These are phyloP conservation scores for Rousettus leschenaultii DNA, from an alignment of 2,113 vertebrate species.

Conservation along the genomic window DNA sequence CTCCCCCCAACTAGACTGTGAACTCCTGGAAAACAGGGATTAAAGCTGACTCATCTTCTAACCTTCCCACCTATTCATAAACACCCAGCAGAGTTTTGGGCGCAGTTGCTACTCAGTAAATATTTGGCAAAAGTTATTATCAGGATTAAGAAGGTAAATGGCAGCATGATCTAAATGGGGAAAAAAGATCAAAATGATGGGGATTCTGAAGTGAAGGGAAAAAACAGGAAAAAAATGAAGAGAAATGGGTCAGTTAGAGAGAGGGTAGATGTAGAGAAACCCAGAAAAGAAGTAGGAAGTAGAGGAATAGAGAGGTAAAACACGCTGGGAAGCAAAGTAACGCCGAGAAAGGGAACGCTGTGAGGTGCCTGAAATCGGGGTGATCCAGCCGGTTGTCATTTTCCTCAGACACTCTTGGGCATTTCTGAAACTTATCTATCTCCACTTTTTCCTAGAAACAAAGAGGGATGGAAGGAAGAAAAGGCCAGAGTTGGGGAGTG, in stretches of 20 bases:
- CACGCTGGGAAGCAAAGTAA: not conserved
- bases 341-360: not conserved
- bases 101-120: not conserved
- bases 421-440: not conserved
- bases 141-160: not conserved
- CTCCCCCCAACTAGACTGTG: not conserved
- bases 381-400: not conserved
- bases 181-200: not conserved
- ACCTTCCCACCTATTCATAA: not conserved
- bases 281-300: not conserved
- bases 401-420: not conserved
- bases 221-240: not conserved
- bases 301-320: not conserved
- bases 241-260: not conserved
- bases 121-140: not conserved
- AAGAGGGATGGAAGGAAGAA: not conserved
- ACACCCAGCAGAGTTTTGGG: not conserved
- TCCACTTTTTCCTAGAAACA: not conserved
- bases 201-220: not conserved
- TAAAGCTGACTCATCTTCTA: not conserved
- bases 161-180: not conserved
- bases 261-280: not conserved
- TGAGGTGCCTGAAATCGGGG: not conserved
- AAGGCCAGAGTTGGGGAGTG: not conserved
- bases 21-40: not conserved